Conservation (phyloP, 2,113 vertebrate species). For the Odontesthes bonariensis region DNA sequence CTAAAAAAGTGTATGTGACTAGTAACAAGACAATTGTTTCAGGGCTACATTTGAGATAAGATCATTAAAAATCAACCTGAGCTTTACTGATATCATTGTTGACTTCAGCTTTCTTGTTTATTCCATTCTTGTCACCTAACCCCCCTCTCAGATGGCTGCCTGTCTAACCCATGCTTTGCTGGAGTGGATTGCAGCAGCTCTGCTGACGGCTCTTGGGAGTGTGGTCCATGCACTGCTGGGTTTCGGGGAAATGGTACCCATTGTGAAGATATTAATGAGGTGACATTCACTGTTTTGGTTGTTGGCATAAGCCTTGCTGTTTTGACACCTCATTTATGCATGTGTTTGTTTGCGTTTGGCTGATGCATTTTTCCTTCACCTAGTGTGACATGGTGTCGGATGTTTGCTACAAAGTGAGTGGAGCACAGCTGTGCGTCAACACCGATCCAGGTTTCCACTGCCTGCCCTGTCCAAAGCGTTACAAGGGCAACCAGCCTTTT, state of each 20-base stretch:
- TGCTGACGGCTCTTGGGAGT: constrained; percentile 95
- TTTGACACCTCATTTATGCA: not conserved
- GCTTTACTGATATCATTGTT: not conserved
- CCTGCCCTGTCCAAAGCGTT: constrained; percentile 93
- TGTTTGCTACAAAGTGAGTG: constrained; percentile 89
- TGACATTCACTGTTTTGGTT: constrained; percentile 61
- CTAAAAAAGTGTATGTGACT: no score
- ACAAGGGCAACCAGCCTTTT: constrained; percentile 94
- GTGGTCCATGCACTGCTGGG: constrained; percentile 91
- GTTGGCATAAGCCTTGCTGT: not conserved
- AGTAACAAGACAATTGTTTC: no score
- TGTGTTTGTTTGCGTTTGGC: not conserved
- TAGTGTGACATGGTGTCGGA: constrained; percentile 94
- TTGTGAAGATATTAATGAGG: constrained; percentile 97
- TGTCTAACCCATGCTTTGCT: constrained; percentile 96
- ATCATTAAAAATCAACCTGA: not conserved
- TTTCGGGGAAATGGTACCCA: constrained; percentile 92
- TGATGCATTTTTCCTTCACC: not conserved
- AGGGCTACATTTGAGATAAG: not conserved
- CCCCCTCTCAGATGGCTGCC: constrained; percentile 88
- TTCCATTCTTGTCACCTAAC: constrained; percentile 22
- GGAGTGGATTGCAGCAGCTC: constrained; percentile 93
- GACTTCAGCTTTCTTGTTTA: constrained; percentile 17
- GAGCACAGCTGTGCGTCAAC: constrained; percentile 90
- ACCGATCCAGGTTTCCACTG: constrained; percentile 96